Evolutionary conservation across 2,113 vertebrate species (phyloP).

Genomic region (Rattus rattus): DNA sequence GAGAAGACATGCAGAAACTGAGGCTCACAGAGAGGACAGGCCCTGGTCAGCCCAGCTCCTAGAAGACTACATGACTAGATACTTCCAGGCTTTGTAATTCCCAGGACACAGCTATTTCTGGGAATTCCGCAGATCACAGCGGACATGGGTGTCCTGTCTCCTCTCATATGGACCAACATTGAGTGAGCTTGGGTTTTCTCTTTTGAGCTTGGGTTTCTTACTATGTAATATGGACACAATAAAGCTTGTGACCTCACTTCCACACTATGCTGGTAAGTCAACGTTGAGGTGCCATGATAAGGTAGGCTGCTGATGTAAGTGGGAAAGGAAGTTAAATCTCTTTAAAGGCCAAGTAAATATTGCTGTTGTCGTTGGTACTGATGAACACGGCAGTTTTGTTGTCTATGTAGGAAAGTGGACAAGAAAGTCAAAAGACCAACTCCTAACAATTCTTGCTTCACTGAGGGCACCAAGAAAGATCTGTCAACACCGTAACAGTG

Average conservation of each 20-base stretch:
- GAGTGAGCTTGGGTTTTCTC: too few species aligned
- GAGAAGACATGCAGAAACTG: background rate
- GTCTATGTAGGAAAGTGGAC: background rate
- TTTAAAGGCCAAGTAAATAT: background rate
- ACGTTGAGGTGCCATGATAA: background rate
- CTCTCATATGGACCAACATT: background rate
- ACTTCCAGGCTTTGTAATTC: background rate
- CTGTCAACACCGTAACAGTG: background rate
- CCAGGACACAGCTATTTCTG: background rate
- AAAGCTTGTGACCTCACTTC: background rate
- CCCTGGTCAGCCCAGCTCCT: background rate
- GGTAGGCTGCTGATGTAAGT: background rate
- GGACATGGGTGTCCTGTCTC: background rate
- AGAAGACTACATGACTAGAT: background rate
- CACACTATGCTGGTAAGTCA: background rate
- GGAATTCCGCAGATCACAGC: background rate
- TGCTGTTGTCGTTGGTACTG: background rate
- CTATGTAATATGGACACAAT: background rate
- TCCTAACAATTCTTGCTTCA: background rate
- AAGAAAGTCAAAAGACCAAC: background rate
- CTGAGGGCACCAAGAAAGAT: background rate
- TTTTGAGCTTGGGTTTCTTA: constrained; percentile 10
- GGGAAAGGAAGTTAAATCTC: background rate
- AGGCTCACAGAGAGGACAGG: background rate
- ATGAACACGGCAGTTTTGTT: background rate